Conservation (phyloP, 2,888 invertebrate genomes). For the Podotricha telesiphe region DNA sequence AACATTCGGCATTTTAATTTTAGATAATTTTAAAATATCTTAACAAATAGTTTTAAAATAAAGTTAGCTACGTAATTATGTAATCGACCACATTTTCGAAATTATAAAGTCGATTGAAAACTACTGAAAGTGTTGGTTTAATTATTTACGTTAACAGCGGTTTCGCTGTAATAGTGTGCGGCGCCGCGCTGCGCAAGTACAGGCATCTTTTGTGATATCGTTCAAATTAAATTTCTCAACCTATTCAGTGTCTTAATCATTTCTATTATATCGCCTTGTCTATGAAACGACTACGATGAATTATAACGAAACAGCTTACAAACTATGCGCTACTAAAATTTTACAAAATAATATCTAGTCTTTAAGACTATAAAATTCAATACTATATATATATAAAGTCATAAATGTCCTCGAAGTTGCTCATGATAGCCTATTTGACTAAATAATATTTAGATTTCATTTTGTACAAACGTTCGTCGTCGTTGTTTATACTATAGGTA, state of each 20-base stretch:
- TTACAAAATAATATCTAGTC: neutral
- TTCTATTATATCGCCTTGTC: conserved; percentile 12
- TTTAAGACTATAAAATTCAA: neutral
- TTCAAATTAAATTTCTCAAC: conserved; percentile 16
- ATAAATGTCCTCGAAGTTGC: too few relatives aligned
- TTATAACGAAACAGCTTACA: conserved; percentile 14
- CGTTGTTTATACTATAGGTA: too few relatives aligned
- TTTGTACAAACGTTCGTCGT: too few relatives aligned
- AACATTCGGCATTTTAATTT: neutral
- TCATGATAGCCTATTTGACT: too few relatives aligned
- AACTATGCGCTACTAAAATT: neutral
- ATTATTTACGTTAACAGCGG: neutral
- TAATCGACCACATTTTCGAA: neutral
- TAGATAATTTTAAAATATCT: neutral
- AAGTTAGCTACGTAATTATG: neutral
- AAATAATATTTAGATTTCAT: too few relatives aligned
- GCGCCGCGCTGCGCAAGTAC: conserved; percentile 1
- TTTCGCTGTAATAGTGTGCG: too few relatives aligned
- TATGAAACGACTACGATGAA: conserved; percentile 10
- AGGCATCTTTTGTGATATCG: conserved; percentile 11
- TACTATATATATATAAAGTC: too few relatives aligned
- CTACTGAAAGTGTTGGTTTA: neutral
- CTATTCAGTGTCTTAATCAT: conserved; percentile 13
- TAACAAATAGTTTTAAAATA: neutral
- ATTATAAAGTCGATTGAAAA: neutral